These are phyloP conservation scores for pig (Sus scrofa) DNA, from an alignment of 2,113 vertebrate genomes.

Conservation along the genomic window T2T-Sscrofa CM000819.6:117980001-117980500, in stretches of 20 bases:
- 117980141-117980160: too few species aligned
- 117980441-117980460: background rate
- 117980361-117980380: background rate
- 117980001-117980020: background rate
- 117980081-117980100: too few species aligned
- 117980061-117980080: too few species aligned
- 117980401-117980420: background rate
- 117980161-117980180: too few species aligned
- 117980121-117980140: too few species aligned
- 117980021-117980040: too few species aligned
- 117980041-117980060: too few species aligned
- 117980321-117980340: background rate
- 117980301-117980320: background rate
- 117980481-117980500: background rate
- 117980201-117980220: too few species aligned
- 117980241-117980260: background rate
- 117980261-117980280: background rate
- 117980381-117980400: fast-evolving
- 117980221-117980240: background rate
- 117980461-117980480: fast-evolving
- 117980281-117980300: background rate
- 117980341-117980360: background rate
- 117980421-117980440: background rate
- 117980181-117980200: too few species aligned
- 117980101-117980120: too few species aligned